These are phyloP conservation scores for Trinorchestia longiramus DNA, from an alignment of 1,140 invertebrate genomes.

Conservation along the genomic window DNA sequence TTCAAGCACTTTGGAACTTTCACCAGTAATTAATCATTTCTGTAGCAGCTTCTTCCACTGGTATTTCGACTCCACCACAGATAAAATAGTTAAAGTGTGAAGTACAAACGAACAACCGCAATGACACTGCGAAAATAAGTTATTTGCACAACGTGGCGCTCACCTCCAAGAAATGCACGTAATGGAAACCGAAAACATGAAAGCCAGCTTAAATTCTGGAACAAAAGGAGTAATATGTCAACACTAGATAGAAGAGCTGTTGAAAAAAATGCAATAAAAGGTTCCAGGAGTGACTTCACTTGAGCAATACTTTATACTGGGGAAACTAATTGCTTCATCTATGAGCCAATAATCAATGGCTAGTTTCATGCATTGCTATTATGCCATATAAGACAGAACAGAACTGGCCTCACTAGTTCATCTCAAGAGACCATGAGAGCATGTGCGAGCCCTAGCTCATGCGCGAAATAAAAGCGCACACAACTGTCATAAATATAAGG, in stretches of 20 bases:
- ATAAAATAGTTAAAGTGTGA: neutral
- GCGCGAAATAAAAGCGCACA: neutral
- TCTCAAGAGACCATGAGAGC: neutral
- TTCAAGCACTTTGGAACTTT: neutral
- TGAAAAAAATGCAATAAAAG: neutral
- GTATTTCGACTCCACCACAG: neutral
- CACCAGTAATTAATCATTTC: neutral
- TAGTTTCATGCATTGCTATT: neutral
- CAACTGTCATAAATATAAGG: constrained; percentile 1
- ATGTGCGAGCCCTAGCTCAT: neutral
- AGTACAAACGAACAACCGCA: neutral
- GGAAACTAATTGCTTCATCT: neutral
- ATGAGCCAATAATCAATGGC: neutral
- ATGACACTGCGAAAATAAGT: neutral
- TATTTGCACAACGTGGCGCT: neutral
- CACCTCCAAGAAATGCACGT: neutral
- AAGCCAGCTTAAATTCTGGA: neutral
- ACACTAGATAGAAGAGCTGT: neutral
- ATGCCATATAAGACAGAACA: neutral
- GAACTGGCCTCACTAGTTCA: neutral
- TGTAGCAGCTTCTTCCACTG: neutral
- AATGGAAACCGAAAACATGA: neutral
- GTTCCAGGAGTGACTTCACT: neutral
- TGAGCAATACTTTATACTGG: neutral
- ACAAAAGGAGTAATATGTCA: neutral